Evolutionary conservation across 1,140 invertebrate genomes (phyloP).

Genomic region (Plutomurus gul): DNA sequence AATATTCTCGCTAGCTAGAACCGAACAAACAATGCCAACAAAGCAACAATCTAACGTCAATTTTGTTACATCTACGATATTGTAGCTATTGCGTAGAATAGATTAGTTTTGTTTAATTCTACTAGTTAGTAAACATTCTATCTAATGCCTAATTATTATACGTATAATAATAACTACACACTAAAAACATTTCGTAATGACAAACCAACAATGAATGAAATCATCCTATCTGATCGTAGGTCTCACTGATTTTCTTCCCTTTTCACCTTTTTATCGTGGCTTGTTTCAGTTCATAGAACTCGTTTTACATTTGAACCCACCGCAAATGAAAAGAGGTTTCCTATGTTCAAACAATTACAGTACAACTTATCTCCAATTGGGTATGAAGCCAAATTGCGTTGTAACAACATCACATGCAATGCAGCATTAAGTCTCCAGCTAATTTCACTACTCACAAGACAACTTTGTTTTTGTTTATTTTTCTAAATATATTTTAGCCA

Average conservation of each 20-base stretch:
- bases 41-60: no score
- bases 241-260: neutral
- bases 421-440: conserved; percentile 3
- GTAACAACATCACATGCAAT: neutral
- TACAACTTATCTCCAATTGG: neutral
- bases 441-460: neutral
- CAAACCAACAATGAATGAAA: no score
- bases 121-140: no score
- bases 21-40: no score
- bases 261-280: neutral
- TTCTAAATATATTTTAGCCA: no score
- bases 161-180: no score
- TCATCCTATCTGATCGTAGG: neutral
- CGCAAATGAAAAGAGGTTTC: neutral
- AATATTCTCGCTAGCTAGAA: no score
- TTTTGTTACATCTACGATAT: no score
- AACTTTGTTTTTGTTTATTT: neutral
- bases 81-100: no score
- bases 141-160: no score
- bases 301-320: neutral
- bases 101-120: no score
- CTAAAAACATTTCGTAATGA: no score
- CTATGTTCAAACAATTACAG: neutral
- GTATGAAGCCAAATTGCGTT: neutral
- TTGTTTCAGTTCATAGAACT: neutral